These are phyloP conservation scores for Cotesia typhae DNA, from an alignment of 1,140 invertebrate species.

Conservation along the genomic window DNA sequence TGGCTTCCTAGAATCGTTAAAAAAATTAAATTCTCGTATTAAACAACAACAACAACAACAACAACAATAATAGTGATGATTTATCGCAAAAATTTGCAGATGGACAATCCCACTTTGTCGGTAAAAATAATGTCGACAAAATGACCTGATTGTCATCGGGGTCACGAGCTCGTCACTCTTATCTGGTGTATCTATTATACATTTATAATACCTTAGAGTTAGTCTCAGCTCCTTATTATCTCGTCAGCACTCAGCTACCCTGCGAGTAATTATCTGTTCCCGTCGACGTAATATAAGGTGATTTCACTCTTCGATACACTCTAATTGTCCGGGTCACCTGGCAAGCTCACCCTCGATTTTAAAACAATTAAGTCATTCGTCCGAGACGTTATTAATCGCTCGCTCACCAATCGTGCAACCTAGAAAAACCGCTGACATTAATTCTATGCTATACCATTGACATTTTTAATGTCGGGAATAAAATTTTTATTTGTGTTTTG, in stretches of 20 bases:
- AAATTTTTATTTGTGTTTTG: too few species aligned
- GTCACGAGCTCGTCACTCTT: conserved; percentile 41
- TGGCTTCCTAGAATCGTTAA: too few species aligned
- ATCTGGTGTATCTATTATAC: conserved; percentile 12
- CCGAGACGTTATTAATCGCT: too few species aligned
- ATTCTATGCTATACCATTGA: too few species aligned
- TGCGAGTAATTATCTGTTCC: not conserved
- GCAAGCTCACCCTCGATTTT: not conserved
- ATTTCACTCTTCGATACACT: conserved; percentile 16
- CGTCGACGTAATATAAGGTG: not conserved
- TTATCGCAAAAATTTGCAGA: too few species aligned
- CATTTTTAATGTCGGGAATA: too few species aligned
- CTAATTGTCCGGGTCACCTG: not conserved
- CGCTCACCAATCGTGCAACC: too few species aligned
- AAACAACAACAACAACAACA: too few species aligned
- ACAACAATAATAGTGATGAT: too few species aligned
- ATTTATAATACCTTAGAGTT: conserved; percentile 18
- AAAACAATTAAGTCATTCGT: not conserved
- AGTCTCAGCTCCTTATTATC: conserved; percentile 2
- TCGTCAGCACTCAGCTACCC: not conserved
- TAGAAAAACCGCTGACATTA: too few species aligned
- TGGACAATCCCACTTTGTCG: not conserved
- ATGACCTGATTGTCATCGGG: conserved; percentile 47
- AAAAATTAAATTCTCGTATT: too few species aligned
- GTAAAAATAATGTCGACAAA: conserved; percentile 39